Evolutionary conservation across 2,113 vertebrate species (phyloP).

Genomic region (Gallinago undulata): DNA sequence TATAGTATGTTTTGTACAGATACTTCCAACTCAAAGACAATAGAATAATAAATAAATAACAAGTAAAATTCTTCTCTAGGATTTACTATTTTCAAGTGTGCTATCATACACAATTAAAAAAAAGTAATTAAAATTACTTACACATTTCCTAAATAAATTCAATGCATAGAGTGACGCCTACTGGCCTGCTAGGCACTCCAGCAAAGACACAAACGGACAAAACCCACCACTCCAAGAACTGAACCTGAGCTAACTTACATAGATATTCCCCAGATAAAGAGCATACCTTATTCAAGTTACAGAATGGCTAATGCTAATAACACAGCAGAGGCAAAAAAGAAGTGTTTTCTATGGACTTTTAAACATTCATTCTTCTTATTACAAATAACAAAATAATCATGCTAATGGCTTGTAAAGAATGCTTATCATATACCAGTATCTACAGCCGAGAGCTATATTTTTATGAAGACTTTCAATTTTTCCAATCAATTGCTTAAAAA

Average conservation of each 20-base stretch:
- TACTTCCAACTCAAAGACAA: neutral
- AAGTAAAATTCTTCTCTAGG: neutral
- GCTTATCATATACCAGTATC: neutral
- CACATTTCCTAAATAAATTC: conserved; percentile 58
- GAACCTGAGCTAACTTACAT: neutral
- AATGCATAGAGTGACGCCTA: conserved; percentile 78
- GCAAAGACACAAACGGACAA: neutral
- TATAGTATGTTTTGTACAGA: neutral
- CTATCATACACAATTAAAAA: neutral
- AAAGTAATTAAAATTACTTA: conserved; percentile 31
- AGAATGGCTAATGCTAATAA: neutral
- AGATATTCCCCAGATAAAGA: neutral
- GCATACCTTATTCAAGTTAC: neutral
- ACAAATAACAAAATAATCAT: neutral
- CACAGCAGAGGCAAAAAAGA: neutral
- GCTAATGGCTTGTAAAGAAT: neutral
- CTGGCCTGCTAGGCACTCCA: conserved; percentile 51
- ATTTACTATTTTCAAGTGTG: neutral
- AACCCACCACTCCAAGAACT: neutral
- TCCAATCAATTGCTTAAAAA: neutral
- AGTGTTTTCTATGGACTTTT: neutral
- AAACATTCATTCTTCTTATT: neutral
- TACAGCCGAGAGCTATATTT: neutral
- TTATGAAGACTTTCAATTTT: neutral
- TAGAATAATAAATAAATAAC: neutral